Conservation (phyloP, 2,797 vertebrate genomes). For the Psittacula echo region DNA sequence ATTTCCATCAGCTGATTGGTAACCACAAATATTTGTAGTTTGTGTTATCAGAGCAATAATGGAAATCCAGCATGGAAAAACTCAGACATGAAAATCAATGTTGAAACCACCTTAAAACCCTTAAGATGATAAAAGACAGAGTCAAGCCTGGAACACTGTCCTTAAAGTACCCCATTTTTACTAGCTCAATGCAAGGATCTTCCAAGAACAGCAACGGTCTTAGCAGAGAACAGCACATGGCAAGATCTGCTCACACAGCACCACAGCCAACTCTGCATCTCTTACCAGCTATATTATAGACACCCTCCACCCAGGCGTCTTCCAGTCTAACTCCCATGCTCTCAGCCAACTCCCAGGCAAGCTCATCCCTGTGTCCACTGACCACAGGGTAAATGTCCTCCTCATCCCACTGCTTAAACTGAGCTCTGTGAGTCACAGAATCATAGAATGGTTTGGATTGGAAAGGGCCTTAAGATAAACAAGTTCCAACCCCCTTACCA, state of each 20-base stretch:
- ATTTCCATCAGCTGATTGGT: conserved; percentile 67
- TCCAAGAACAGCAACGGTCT: not conserved
- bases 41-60: conserved; percentile 72
- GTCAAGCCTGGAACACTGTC: conserved; percentile 69
- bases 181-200: not conserved
- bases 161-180: conserved; percentile 56
- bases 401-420: not conserved
- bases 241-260: not conserved
- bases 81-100: conserved; percentile 76
- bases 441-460: not conserved
- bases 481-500: not conserved
- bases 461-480: not conserved
- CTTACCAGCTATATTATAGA: not conserved
- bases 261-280: not conserved
- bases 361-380: not conserved
- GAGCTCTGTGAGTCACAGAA: not conserved
- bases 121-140: conserved; percentile 74
- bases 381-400: not conserved
- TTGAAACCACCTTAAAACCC: conserved; percentile 76
- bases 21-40: conserved; percentile 77
- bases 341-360: not conserved
- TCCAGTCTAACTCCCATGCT: not conserved
- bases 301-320: not conserved
- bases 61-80: conserved; percentile 76
- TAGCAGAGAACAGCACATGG: not conserved